phyloP scores from a whole-genome alignment of 2,797 vertebrate species.

The Spizella passerina region DNA sequence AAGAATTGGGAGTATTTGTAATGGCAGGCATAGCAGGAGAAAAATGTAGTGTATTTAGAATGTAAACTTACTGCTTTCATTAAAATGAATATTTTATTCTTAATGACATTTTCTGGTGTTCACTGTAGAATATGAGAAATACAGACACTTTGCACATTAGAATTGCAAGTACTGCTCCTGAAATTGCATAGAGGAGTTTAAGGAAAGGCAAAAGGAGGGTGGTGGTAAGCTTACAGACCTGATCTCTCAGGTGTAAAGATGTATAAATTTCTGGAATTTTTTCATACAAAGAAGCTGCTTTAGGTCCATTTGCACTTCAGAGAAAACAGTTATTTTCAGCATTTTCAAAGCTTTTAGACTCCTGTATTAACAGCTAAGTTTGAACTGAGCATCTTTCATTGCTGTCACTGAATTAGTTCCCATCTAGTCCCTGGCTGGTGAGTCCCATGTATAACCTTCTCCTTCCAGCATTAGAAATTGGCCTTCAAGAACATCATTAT shows the following conservation, averaged over 20 bases:
- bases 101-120: constrained; percentile 3
- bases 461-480: neutral
- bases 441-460: neutral
- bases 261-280: neutral
- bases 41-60: neutral
- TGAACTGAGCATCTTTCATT: neutral
- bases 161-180: neutral
- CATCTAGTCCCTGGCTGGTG: neutral
- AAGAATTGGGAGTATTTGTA: neutral
- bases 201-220: neutral
- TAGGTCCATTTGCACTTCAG: neutral
- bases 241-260: neutral
- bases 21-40: neutral
- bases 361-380: neutral
- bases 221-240: neutral
- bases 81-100: constrained; percentile 15
- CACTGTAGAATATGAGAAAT: constrained; percentile 3
- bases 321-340: neutral
- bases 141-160: neutral
- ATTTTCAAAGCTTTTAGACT: neutral
- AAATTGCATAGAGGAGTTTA: neutral
- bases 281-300: neutral
- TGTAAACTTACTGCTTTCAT: neutral
- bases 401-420: neutral
- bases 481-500: neutral